Base-by-base conservation (phyloP, 2,113 vertebrate genomes). In the Ovibos moschatus region DNA sequence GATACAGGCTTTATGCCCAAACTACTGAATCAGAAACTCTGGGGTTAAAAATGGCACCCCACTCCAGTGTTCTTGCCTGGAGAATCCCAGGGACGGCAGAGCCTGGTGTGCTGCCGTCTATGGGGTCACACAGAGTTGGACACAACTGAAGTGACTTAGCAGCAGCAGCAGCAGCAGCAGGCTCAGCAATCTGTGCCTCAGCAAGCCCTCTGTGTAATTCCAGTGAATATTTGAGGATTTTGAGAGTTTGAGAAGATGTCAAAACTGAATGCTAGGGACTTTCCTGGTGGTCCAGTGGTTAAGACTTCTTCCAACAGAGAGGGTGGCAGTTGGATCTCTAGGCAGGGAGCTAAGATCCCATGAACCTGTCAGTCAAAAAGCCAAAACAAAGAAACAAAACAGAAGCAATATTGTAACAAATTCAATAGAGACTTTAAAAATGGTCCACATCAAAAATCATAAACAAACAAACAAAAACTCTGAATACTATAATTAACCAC, bases 281-380 rank as follows among this genome's bases (percentile, higher is more conserved):
- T 71, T 40, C 2, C 19, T 23, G 10, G n/a, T 71, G 19, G 67
- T 71, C 67, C 67, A 40, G 67, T 23, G n/a, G n/a, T 23, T 71
- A 71, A 71, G n/a, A 71, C 67, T 71, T 71, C 67, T 71, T 71
- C 67, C n/a, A 71, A 6, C n/a, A 71, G 19, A 71, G n/a, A 40
- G 19, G 1, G 2, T 40, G 19, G 67, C 1, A 0, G n/a, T 2
- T 40, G 67, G 67, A 21, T 71, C 9, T 71, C n/a, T 10, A 0
- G 17, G 11, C n/a, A 71, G 19, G n/a, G n/a, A 71, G 67, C 23
- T 71, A 71, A 71, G n/a, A 23, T 71, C 67, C 1, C n/a, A 71
- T 71, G n/a, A 71, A 19, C 10, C 16, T 71, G n/a, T 71, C n/a
- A 71, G 64, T 71, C 19, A 71, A 71, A 40, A 71, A 12, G 9